Conservation (phyloP, 2,888 invertebrate species). For the Pristionchus maxplancki region DNA sequence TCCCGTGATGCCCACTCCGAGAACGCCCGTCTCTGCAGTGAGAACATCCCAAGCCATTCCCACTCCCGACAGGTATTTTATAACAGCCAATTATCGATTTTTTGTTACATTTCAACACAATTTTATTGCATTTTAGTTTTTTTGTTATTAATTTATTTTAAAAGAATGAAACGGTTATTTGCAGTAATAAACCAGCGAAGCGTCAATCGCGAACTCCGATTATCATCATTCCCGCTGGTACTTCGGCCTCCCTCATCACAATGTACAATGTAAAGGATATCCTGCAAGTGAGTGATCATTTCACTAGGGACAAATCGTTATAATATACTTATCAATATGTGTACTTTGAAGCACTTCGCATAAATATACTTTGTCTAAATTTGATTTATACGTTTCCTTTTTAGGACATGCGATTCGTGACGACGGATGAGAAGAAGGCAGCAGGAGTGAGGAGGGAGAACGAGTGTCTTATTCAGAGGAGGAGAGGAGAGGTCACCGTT, state of each 20-base stretch:
- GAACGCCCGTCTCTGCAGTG: slow-evolving; percentile 52
- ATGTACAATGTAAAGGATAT: slow-evolving; percentile 98
- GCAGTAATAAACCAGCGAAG: slow-evolving; percentile 60
- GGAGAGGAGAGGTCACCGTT: slow-evolving; percentile 54
- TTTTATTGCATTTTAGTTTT: too few species aligned
- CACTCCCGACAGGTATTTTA: slow-evolving; percentile 22
- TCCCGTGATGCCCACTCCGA: slow-evolving; percentile 62
- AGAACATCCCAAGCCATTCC: slow-evolving; percentile 74
- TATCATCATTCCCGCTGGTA: slow-evolving; percentile 93
- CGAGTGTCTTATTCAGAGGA: slow-evolving; percentile 91
- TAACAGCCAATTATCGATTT: not conserved
- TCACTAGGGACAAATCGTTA: not conserved
- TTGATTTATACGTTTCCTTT: not conserved
- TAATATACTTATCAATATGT: too few species aligned
- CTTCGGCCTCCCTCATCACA: slow-evolving; percentile 89
- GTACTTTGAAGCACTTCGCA: too few species aligned
- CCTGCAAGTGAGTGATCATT: slow-evolving; percentile 86
- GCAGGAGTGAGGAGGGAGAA: slow-evolving; percentile 90
- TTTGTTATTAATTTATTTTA: too few species aligned
- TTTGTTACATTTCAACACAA: too few species aligned
- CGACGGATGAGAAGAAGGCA: slow-evolving; percentile 91
- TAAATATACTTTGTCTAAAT: too few species aligned
- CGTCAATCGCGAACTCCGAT: slow-evolving; percentile 93
- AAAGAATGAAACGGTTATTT: too few species aligned
- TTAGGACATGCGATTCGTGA: slow-evolving; percentile 80